phyloP scores from a whole-genome alignment of 1,140 invertebrate species.

The Dryas iulia region DNA sequence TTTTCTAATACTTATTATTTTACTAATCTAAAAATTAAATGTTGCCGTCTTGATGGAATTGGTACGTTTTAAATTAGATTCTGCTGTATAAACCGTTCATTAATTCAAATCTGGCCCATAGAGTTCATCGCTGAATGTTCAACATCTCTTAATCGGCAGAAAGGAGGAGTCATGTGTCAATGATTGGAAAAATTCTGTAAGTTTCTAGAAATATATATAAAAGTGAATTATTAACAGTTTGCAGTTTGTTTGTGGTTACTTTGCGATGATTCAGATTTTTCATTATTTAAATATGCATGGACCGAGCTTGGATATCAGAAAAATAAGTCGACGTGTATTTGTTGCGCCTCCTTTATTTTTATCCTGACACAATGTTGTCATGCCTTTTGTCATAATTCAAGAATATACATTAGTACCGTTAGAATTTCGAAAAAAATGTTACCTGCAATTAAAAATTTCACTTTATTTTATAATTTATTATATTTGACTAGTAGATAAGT shows the following conservation, averaged over 20 bases:
- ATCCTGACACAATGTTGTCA: neutral
- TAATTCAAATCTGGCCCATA: neutral
- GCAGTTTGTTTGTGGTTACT: neutral
- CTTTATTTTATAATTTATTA: too few species aligned
- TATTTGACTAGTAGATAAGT: too few species aligned
- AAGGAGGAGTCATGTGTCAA: too few species aligned
- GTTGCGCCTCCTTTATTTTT: neutral
- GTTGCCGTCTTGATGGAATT: neutral
- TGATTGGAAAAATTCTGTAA: too few species aligned
- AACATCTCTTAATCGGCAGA: too few species aligned
- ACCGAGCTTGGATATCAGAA: slow-evolving; percentile 2
- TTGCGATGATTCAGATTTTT: slow-evolving; percentile 5
- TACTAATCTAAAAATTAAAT: neutral
- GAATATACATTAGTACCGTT: neutral
- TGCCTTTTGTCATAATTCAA: neutral
- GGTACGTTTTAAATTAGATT: neutral
- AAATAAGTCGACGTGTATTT: slow-evolving; percentile 5
- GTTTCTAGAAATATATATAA: too few species aligned
- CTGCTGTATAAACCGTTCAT: neutral
- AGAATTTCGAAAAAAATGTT: neutral
- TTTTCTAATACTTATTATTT: neutral
- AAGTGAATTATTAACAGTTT: too few species aligned
- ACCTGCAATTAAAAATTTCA: too few species aligned
- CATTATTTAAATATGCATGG: slow-evolving; percentile 18
- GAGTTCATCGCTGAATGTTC: too few species aligned